Conservation (phyloP, 2,113 vertebrate genomes). For the Enhydra lutris region DNA sequence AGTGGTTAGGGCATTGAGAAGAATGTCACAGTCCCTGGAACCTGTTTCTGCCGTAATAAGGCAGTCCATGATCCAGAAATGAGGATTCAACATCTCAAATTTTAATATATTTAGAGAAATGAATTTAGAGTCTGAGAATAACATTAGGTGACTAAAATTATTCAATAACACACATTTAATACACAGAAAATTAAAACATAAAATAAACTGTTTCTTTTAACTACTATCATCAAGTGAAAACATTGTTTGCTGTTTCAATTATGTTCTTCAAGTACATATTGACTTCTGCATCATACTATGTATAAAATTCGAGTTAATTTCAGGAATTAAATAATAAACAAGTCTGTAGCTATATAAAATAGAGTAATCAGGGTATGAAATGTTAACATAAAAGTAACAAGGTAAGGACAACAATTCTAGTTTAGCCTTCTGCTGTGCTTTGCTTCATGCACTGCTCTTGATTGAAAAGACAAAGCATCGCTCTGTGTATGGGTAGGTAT, state of each 20-base stretch:
- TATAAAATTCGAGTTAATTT: neutral
- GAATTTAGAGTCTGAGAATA: neutral
- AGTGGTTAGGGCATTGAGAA: neutral
- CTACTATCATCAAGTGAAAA: neutral
- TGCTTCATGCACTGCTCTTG: neutral
- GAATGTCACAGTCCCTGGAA: neutral
- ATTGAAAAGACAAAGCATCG: neutral
- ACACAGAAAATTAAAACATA: conserved; percentile 47
- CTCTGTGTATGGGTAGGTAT: neutral
- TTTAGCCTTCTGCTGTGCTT: neutral
- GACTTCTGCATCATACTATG: neutral
- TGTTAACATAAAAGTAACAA: neutral
- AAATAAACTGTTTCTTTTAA: conserved; percentile 30
- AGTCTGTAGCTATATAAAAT: neutral
- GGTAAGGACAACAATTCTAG: neutral
- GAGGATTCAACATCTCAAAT: neutral
- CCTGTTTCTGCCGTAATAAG: neutral
- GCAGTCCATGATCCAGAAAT: neutral
- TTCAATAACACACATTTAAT: neutral
- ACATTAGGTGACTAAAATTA: neutral
- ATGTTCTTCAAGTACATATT: neutral
- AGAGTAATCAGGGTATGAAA: neutral
- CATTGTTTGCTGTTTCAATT: neutral
- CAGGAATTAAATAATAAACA: conserved; percentile 35
- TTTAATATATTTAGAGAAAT: neutral